Conservation (phyloP, 2,113 vertebrate genomes). For the Chionodraco myersi region DNA sequence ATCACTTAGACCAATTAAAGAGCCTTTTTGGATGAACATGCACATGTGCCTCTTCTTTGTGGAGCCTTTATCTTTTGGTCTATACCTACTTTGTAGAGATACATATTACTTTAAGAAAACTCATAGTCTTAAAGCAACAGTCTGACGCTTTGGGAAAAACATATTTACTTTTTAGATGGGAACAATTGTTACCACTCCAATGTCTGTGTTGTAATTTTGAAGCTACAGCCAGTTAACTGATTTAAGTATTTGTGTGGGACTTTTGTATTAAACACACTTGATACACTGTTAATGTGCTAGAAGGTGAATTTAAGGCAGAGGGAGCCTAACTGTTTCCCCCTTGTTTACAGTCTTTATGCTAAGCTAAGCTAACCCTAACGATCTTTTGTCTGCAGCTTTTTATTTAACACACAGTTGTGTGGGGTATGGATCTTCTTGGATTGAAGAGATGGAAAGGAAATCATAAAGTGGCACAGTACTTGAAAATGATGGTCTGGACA, state of each 20-base stretch:
- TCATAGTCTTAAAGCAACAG: neutral
- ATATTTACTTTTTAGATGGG: neutral
- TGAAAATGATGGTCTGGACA: constrained; percentile 17
- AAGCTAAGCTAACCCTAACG: neutral
- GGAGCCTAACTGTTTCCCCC: neutral
- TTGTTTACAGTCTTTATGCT: neutral
- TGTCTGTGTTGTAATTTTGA: neutral
- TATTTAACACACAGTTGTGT: neutral
- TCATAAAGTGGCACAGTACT: constrained; percentile 2
- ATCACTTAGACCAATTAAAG: constrained; percentile 82
- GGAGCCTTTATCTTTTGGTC: neutral
- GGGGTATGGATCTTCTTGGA: neutral
- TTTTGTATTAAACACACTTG: neutral
- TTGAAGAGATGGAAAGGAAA: neutral
- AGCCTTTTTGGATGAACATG: constrained; percentile 73
- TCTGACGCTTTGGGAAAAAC: neutral
- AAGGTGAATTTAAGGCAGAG: neutral
- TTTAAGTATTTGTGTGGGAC: too few species aligned
- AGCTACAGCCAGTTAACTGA: neutral
- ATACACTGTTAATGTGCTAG: too few species aligned
- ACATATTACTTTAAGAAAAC: neutral
- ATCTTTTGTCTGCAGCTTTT: neutral
- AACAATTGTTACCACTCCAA: neutral
- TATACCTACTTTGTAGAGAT: neutral
- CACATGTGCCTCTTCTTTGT: constrained; percentile 38